phyloP scores from a whole-genome alignment of 1,140 invertebrate species.

The Drosophila parvula region DNA sequence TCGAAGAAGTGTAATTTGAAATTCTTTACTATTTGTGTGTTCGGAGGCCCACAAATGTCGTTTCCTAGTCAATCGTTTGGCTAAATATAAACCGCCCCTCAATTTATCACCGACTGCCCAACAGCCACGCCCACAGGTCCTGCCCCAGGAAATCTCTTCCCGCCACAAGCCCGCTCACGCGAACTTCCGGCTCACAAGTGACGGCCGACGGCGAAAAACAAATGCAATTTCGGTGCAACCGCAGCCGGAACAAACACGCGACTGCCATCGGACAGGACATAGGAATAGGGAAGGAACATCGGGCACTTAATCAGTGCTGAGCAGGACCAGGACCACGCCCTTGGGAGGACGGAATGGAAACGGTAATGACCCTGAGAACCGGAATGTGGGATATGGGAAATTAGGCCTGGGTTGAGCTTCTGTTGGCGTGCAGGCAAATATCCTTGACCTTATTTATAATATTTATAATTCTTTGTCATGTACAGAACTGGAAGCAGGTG shows the following conservation, averaged over 20 bases:
- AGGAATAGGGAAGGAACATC: constrained; percentile 1
- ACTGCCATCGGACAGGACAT: constrained; percentile 20
- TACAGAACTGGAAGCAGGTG: background rate
- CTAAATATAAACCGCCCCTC: constrained; percentile 28
- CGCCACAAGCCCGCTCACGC: constrained; percentile 8
- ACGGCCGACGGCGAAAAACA: constrained; percentile 33
- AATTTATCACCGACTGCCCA: constrained; percentile 21
- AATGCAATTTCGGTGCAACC: constrained; percentile 47
- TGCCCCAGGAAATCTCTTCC: background rate
- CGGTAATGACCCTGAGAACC: background rate
- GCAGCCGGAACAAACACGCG: constrained; percentile 43
- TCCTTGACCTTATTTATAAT: constrained; percentile 75
- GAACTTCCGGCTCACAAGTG: constrained; percentile 50
- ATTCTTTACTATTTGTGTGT: too few species aligned
- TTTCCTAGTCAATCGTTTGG: background rate
- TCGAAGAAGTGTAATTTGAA: too few species aligned
- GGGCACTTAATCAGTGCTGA: constrained; percentile 51
- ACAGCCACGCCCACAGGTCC: constrained; percentile 11
- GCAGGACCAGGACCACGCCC: constrained; percentile 34
- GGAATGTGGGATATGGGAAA: constrained; percentile 7
- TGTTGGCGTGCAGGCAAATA: constrained; percentile 35
- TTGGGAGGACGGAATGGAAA: background rate
- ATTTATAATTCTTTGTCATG: constrained; percentile 43
- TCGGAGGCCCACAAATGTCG: too few species aligned
- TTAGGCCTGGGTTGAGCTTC: constrained; percentile 28